phyloP scores from a whole-genome alignment of 2,888 invertebrate genomes.

The Lutraria lutraria region DNA sequence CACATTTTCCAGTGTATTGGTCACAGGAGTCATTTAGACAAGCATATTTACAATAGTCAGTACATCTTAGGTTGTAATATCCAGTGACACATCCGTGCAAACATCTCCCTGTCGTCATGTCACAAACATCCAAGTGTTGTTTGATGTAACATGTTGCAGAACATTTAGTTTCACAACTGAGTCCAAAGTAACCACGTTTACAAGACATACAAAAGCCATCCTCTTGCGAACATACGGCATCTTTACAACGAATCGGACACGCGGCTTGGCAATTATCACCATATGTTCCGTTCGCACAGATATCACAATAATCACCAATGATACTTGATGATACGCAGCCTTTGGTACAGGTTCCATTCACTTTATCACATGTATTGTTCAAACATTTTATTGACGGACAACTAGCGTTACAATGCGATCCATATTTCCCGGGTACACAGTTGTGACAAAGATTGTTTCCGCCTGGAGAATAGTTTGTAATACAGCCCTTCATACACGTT shows the following conservation, averaged over 20 bases:
- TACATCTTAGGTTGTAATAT: not conserved
- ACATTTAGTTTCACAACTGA: not conserved
- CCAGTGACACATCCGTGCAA: not conserved
- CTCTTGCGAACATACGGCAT: not conserved
- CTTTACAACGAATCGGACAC: not conserved
- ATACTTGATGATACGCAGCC: not conserved
- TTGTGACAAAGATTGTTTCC: not conserved
- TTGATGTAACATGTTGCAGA: not conserved
- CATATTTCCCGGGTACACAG: not conserved
- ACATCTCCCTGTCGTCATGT: not conserved
- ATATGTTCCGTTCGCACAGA: not conserved
- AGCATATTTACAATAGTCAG: not conserved
- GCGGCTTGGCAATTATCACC: not conserved
- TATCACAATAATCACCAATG: not conserved
- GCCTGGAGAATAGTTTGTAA: not conserved
- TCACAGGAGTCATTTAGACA: constrained; percentile 36
- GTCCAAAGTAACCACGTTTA: not conserved
- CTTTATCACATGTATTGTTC: not conserved
- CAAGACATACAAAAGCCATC: not conserved
- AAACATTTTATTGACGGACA: not conserved
- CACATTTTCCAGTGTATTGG: constrained; percentile 38
- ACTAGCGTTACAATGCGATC: not conserved
- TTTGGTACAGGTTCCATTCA: not conserved
- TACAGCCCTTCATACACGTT: not conserved
- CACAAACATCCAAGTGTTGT: not conserved